Base-by-base conservation (phyloP, 2,797 vertebrate species). In the Cryptoblepharus egeriae region DNA sequence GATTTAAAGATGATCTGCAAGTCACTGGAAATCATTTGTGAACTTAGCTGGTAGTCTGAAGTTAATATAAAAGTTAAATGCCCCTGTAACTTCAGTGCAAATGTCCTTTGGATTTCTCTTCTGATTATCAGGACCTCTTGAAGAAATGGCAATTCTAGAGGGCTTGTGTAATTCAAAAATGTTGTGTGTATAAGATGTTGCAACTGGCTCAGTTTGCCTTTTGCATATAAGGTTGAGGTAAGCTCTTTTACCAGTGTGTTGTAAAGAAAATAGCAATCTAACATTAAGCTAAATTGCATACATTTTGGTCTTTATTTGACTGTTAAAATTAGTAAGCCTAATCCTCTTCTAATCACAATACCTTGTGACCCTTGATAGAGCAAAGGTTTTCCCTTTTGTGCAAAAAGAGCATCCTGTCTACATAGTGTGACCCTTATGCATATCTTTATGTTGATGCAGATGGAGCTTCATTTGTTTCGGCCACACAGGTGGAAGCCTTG, bases 91-190 rank as follows among this genome's bases (percentile, higher is more conserved):
- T 73, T 86, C 57, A 45, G 35, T 39, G 45, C 60, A 73, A 73
- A n/a, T 35, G 77, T 79, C 69, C 64, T 78, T 65, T 63, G 35
- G 57, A 52, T 70, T 82, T 86, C 35, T 70, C 76, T 69, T 86
- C 64, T 75, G 70, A 30, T 75, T 73, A 75, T 16, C 67, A 81
- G 37, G 68, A 30, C 76, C 77, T 20, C 20, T 28, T 68, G 73
- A 77, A 39, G 74, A 60, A 77, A 81, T 68, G 73, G 61, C 68
- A 86, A 71, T 70, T 58, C 49, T 80, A 73, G 2, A 80, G 73
- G 68, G 73, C 49, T 84, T 77, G 55, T 68, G 52, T 64, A 68
- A 75, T 81, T 68, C 28, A 28, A 15, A 64, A 80, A 39, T 73
- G 32, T 77, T 73, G 13, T 52, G 49, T 52, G 49, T 52, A 16